Evolutionary conservation across 2,797 vertebrate species (phyloP), one percentile per base, ranked within the genome.

Genomic region (Hypotaenidia okinawae): DNA sequence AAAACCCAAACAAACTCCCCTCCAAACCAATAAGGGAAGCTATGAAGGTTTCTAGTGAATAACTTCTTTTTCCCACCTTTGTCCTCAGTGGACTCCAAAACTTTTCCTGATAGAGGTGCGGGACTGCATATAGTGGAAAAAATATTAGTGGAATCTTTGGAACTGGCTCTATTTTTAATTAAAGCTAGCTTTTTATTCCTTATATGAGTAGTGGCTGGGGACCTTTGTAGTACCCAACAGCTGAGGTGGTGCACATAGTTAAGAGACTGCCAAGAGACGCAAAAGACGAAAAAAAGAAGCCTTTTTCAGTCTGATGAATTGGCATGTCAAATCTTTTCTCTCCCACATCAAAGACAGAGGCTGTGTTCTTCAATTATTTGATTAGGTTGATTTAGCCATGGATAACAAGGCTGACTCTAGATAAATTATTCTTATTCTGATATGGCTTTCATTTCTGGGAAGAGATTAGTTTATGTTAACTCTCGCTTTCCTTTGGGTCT

Each of bases 211-310:
- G 4, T 49, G 8, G 8, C 13, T 61, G 63, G 43, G 18, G 25
- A 92, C 37, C 16, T 78, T 78, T 49, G 33, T 54, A 78, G 52
- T 17, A 54, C 30, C 27, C 66, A 90, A 28, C 30, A 81, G 28
- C n/a, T 86, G 66, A 89, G 52, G 39, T 94, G 27, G 14, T 84
- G 82, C 37, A 87, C 79, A 86, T 90, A 88, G 75, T 30, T 84
- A 66, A 77, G 19, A 2, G 6, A 62, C 58, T 86, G 23, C 51
- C 32, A 78, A 78, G 58, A 88, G 43, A 78, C 32, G 18, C 22
- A 79, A 93, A 91, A 89, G 47, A 35, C 61, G 39, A 79, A 49
- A 49, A 49, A 77, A 76, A 76, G 70, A 12, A 7, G 4, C 25
- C 69, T 84, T 84, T 84, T 87, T 68, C 47, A 66, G 19, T 66